phyloP scores from a whole-genome alignment of 2,113 vertebrate genomes.

The Sebastes fasciatus region DNA sequence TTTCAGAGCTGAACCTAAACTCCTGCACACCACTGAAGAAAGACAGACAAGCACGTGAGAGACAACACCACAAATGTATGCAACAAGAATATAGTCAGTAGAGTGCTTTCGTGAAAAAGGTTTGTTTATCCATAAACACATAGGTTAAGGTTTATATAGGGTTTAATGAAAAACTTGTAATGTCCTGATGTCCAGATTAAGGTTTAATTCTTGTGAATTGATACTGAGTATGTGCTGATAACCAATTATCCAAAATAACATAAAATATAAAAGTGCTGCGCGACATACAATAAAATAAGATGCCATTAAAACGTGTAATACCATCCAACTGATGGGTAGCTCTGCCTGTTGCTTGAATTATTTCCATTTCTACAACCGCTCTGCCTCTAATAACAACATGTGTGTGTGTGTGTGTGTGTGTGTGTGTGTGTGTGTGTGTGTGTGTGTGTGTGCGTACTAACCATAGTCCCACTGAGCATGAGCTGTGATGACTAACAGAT shows the following conservation, averaged over 20 bases:
- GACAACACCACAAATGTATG: background rate
- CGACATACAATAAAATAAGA: background rate
- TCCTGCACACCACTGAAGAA: conserved; percentile 74
- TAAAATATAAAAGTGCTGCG: background rate
- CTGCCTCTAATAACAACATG: background rate
- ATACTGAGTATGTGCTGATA: background rate
- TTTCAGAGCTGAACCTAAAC: conserved; percentile 77
- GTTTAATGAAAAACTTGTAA: background rate
- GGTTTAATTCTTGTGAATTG: background rate
- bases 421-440: conserved; percentile 6
- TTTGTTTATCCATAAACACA: background rate
- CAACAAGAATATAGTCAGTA: conserved; percentile 2
- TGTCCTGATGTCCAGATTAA: background rate
- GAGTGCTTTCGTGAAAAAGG: background rate
- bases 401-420: background rate
- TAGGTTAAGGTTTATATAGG: background rate
- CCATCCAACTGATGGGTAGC: background rate
- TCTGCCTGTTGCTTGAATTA: no score
- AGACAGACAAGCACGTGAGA: background rate
- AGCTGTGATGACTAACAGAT: conserved; percentile 69
- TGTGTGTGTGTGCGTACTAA: conserved; percentile 57
- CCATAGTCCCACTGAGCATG: conserved; percentile 85
- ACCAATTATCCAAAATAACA: no score
- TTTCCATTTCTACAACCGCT: background rate
- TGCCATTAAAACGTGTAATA: background rate